Conservation (phyloP, 2,113 vertebrate species). For the Mandrillus leucophaeus region DNA sequence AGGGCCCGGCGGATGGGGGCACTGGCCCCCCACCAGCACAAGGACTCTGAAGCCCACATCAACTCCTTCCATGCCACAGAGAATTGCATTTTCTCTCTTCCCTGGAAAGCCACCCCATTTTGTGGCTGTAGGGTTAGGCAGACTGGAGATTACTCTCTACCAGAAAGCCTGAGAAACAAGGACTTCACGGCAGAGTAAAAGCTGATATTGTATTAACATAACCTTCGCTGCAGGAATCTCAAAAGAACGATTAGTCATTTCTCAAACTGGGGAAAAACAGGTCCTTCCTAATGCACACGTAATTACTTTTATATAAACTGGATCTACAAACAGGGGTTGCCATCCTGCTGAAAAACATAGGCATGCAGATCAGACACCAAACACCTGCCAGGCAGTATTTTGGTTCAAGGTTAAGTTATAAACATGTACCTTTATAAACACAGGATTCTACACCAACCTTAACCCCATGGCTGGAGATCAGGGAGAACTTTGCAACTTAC, state of each 20-base stretch:
- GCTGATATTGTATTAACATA: fast-evolving
- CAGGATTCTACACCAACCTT: background rate
- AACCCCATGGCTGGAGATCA: fast-evolving
- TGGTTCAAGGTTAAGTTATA: fast-evolving
- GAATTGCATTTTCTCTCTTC: fast-evolving
- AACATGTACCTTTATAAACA: fast-evolving
- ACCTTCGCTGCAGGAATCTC: fast-evolving
- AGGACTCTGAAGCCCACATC: background rate
- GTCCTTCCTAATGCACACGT: background rate
- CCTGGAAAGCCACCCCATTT: no score
- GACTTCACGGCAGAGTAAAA: fast-evolving
- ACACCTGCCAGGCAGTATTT: fast-evolving
- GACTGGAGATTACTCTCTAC: background rate
- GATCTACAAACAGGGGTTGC: fast-evolving
- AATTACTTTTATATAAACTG: fast-evolving
- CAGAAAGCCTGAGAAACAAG: background rate
- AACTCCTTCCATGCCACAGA: fast-evolving
- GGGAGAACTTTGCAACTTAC: fast-evolving
- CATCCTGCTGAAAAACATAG: background rate
- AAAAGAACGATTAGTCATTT: fast-evolving
- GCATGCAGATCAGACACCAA: fast-evolving
- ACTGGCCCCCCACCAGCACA: no score
- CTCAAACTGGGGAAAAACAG: fast-evolving
- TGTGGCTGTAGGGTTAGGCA: background rate
- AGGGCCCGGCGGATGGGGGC: background rate